These are phyloP conservation scores for Athalia rosae DNA, from an alignment of 2,888 invertebrate species.

Conservation along the genomic window DNA sequence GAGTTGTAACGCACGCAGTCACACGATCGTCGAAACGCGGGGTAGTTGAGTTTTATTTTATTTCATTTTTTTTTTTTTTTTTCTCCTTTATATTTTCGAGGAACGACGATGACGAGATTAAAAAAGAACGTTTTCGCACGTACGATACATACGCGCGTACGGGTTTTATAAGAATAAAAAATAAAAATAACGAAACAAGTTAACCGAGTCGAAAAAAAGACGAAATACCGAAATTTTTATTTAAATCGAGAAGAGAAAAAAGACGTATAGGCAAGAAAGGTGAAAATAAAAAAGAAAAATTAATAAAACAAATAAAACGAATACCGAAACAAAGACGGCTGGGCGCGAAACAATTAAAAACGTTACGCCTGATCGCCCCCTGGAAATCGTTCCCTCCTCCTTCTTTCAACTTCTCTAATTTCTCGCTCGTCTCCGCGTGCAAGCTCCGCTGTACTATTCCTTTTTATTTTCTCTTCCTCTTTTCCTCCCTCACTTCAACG, in stretches of 20 bases:
- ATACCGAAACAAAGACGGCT: slow-evolving; percentile 71
- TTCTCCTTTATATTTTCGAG: not conserved
- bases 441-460: not conserved
- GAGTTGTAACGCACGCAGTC: not conserved
- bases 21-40: no score
- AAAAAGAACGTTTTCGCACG: slow-evolving; percentile 17
- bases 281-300: slow-evolving; percentile 42
- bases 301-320: slow-evolving; percentile 56
- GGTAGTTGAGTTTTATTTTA: no score
- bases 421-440: slow-evolving; percentile 33
- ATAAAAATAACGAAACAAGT: slow-evolving; percentile 1
- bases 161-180: slow-evolving; percentile 21
- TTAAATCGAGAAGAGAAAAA: slow-evolving; percentile 22
- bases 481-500: slow-evolving; percentile 27
- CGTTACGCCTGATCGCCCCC: slow-evolving; percentile 71
- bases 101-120: not conserved
- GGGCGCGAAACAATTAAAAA: slow-evolving; percentile 73
- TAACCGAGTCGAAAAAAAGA: slow-evolving; percentile 29
- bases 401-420: slow-evolving; percentile 23
- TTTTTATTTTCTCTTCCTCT: slow-evolving; percentile 41
- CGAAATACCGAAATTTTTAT: no score
- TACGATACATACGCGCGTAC: no score
- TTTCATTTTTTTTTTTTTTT: no score
- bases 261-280: slow-evolving; percentile 12
- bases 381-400: slow-evolving; percentile 42